Evolutionary conservation across 64 coral and sea anemone species (phyloP).

Genomic region (Dendrophyllia cribrosa): DNA sequence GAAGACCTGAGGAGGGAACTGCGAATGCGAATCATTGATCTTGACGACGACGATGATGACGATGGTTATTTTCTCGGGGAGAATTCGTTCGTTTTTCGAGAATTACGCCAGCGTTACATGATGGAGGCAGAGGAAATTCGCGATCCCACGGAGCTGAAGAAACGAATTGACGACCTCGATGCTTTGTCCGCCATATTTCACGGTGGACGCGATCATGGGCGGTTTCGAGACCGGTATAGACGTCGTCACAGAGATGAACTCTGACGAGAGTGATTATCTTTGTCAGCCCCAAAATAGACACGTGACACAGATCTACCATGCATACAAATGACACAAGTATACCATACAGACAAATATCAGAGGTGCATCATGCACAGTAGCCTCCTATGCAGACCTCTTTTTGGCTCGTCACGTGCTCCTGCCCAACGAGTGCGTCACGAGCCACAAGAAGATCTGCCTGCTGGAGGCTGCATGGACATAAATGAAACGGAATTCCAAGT

Average conservation of each 20-base stretch:
- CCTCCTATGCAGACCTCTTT: no score
- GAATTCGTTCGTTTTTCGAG: constrained; percentile 43
- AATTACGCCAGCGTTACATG: constrained; percentile 61
- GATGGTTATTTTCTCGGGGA: constrained; percentile 19
- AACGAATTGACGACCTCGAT: constrained; percentile 79
- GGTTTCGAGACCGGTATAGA: not conserved
- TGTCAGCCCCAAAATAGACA: not conserved
- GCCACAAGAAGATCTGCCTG: no score
- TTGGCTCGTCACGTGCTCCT: no score
- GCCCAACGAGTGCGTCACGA: no score
- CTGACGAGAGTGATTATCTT: not conserved
- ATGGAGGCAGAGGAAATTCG: constrained; percentile 67
- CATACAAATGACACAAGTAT: not conserved
- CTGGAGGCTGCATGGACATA: no score
- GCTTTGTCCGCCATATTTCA: constrained; percentile 69
- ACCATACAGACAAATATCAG: not conserved
- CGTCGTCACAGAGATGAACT: constrained; percentile 3
- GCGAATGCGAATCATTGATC: constrained; percentile 48
- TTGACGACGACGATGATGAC: constrained; percentile 15
- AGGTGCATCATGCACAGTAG: no score
- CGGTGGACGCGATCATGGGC: not conserved
- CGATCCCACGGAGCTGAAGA: constrained; percentile 68
- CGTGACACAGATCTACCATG: not conserved
- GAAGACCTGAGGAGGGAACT: constrained; percentile 77
- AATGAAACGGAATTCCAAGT: no score